A percentile compares a stretch with the other conserved stretches of the same genome.
These are phyloP conservation scores for Bombus sylvicola DNA, from an alignment of 1,140 invertebrate species.

Conservation along the genomic window DNA sequence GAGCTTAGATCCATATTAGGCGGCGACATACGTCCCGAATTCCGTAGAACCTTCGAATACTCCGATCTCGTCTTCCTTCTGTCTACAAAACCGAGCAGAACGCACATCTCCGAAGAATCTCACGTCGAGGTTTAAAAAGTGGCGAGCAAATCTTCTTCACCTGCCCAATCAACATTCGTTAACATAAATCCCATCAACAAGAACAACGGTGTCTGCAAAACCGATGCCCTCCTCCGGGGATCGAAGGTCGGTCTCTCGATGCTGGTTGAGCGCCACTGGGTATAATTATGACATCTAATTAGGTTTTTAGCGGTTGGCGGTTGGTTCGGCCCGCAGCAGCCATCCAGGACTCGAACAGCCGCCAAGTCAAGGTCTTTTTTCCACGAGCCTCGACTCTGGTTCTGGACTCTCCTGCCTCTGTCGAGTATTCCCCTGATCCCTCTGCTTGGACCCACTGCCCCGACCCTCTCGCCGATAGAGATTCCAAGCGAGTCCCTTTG, in stretches of 20 bases:
- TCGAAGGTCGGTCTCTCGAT: neutral
- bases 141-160: neutral
- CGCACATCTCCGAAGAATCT: neutral
- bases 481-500: conserved; percentile 72
- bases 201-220: neutral
- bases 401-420: conserved; percentile 41
- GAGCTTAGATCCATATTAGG: neutral
- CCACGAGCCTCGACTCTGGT: conserved; percentile 56
- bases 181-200: neutral
- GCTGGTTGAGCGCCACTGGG: conserved; percentile 75
- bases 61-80: neutral
- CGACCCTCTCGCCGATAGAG: conserved; percentile 63
- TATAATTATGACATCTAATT: conserved; percentile 83
- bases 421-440: neutral
- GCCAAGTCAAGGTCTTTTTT: conserved; percentile 74
- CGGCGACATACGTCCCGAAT: neutral
- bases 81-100: neutral
- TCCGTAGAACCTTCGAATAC: neutral
- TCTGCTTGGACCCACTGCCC: conserved; percentile 5
- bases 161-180: neutral
- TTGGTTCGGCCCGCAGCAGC: conserved; percentile 67
- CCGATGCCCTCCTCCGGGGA: neutral
- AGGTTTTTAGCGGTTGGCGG: conserved; percentile 79
- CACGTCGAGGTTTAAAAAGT: neutral
- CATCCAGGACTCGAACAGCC: conserved; percentile 59